Evolutionary conservation across 1,140 invertebrate genomes (phyloP).

Genomic region (Zophobas atratus): DNA sequence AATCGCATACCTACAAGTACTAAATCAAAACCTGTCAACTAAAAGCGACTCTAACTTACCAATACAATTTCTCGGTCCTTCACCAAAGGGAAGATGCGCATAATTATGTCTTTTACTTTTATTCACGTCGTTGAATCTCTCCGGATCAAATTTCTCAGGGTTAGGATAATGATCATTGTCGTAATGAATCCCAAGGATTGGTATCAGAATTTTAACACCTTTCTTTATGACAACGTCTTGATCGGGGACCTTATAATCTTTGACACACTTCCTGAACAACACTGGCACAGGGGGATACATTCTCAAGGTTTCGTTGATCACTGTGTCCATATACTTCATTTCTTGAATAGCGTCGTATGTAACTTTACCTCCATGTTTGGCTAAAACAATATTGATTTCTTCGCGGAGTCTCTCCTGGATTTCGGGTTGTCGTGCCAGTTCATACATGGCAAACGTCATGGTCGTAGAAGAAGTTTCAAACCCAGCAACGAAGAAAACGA

Average conservation of each 20-base stretch:
- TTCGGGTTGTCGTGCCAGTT: too few relatives aligned
- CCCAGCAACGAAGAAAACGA: too few relatives aligned
- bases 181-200: conserved; percentile 67
- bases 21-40: conserved; percentile 59
- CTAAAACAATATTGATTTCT: too few relatives aligned
- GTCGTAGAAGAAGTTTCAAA: background rate
- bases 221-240: conserved; percentile 62
- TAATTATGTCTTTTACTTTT: conserved; percentile 63
- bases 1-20: conserved; percentile 70
- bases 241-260: conserved; percentile 66
- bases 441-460: too few relatives aligned
- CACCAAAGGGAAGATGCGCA: conserved; percentile 71
- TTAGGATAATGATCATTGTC: conserved; percentile 72
- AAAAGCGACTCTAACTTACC: conserved; percentile 66
- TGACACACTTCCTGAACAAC: conserved; percentile 66
- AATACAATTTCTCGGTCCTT: too few relatives aligned
- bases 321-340: too few relatives aligned
- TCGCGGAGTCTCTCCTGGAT: too few relatives aligned
- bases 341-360: too few relatives aligned
- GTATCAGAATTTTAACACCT: conserved; percentile 68
- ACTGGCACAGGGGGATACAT: conserved; percentile 71
- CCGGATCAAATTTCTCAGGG: conserved; percentile 68
- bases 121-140: conserved; percentile 73
- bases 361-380: too few relatives aligned
- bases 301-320: conserved; percentile 68